Conservation (phyloP, 2,888 invertebrate species). For the Pollenia angustigena region DNA sequence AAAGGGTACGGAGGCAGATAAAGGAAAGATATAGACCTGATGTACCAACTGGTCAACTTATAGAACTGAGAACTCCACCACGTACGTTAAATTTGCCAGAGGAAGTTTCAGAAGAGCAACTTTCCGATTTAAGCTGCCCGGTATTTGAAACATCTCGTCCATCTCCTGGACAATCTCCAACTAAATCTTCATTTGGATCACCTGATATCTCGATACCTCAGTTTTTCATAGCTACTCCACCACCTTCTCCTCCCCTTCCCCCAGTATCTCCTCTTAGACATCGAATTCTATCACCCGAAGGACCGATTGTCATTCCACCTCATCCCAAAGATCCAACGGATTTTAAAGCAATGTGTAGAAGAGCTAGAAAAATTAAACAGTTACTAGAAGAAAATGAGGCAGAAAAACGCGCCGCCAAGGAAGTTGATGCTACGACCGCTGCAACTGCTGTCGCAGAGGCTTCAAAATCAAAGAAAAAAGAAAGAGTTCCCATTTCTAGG, state of each 20-base stretch:
- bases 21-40: conserved; percentile 43
- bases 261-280: conserved; percentile 21
- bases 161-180: conserved; percentile 17
- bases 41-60: conserved; percentile 56
- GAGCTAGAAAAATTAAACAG: conserved; percentile 59
- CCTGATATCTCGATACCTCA: conserved; percentile 57
- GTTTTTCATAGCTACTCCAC: conserved; percentile 41
- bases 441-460: conserved; percentile 9
- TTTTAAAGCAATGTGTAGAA: conserved; percentile 49
- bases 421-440: conserved; percentile 15
- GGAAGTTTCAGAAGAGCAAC: conserved; percentile 61
- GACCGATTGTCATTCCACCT: conserved; percentile 34
- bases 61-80: conserved; percentile 69
- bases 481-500: conserved; percentile 51
- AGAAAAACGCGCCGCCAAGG: not conserved
- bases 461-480: conserved; percentile 39
- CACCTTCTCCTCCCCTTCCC: conserved; percentile 10
- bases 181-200: conserved; percentile 14
- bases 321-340: conserved; percentile 53
- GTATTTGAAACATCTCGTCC: conserved; percentile 34
- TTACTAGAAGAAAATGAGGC: conserved; percentile 31
- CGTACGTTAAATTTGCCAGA: conserved; percentile 49
- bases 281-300: conserved; percentile 44
- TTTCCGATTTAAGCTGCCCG: conserved; percentile 42
- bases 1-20: conserved; percentile 37